Conservation (phyloP, 1,140 invertebrate genomes). For the Hylaeus volcanicus region DNA sequence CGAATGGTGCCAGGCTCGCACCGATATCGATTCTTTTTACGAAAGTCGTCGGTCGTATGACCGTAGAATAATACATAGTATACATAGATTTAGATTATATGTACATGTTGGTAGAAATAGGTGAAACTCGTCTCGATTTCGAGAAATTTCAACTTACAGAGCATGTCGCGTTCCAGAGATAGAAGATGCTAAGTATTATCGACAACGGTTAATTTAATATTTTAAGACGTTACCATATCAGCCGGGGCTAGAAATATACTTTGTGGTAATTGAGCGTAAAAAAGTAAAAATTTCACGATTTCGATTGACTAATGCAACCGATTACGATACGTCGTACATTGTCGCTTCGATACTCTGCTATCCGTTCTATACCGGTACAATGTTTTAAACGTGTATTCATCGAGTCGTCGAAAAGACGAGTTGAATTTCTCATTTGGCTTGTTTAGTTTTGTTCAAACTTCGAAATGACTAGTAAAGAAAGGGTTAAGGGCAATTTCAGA, state of each 20-base stretch:
- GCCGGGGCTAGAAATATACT: too few species aligned
- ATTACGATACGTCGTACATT: not conserved
- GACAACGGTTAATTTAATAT: not conserved
- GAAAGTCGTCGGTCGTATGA: slow-evolving; percentile 15
- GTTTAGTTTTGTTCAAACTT: not conserved
- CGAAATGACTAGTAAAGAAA: not conserved
- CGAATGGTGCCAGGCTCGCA: slow-evolving; percentile 19
- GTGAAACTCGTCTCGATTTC: not conserved
- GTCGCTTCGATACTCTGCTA: not conserved
- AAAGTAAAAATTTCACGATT: not conserved
- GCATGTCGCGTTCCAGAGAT: not conserved
- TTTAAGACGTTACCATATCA: not conserved
- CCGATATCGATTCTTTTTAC: slow-evolving; percentile 36
- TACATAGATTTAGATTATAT: not conserved
- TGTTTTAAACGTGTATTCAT: not conserved
- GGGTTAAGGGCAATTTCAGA: slow-evolving; percentile 34
- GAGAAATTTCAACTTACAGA: not conserved
- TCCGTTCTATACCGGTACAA: not conserved
- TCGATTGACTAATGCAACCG: not conserved
- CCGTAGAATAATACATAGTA: not conserved
- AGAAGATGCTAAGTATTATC: not conserved
- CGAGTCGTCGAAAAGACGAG: not conserved
- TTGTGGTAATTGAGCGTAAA: not conserved
- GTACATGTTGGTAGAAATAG: not conserved
- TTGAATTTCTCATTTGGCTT: not conserved